Evolutionary conservation across 2,888 invertebrate genomes (phyloP).

Genomic region (Yponomeuta cagnagella): DNA sequence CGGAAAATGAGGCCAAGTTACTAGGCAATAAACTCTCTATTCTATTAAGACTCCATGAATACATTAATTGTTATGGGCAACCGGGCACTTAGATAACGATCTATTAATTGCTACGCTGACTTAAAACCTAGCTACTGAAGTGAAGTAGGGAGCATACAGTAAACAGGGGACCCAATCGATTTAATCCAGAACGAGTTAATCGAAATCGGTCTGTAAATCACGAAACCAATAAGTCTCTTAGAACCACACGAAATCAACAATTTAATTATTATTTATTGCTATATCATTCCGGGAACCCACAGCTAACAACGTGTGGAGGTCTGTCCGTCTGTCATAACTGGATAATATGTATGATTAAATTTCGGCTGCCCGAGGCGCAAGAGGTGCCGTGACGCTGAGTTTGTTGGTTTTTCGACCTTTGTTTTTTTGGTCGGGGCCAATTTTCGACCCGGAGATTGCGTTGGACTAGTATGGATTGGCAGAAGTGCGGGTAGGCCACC

Average conservation of each 20-base stretch:
- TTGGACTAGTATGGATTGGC: conserved; percentile 35
- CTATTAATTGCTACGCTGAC: conserved; percentile 2
- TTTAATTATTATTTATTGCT: conserved; percentile 16
- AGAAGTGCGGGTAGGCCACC: conserved; percentile 4
- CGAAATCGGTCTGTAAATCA: background rate
- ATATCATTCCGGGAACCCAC: conserved; percentile 44
- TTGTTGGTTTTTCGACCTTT: conserved; percentile 63
- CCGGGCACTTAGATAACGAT: background rate
- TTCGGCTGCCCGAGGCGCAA: conserved; percentile 51
- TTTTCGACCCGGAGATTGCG: conserved; percentile 37
- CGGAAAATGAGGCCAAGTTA: background rate
- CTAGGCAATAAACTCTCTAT: background rate
- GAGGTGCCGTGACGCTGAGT: conserved; percentile 60
- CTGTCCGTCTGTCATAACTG: conserved; percentile 57
- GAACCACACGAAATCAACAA: conserved; percentile 10
- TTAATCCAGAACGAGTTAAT: background rate
- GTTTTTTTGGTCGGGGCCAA: conserved; percentile 42
- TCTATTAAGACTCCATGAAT: background rate
- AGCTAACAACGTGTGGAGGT: conserved; percentile 34
- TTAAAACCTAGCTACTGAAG: conserved; percentile 14
- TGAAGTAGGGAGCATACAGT: background rate
- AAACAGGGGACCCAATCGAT: background rate
- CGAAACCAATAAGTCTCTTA: background rate
- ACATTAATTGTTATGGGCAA: background rate
- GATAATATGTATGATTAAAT: conserved; percentile 69